A percentile compares a stretch with the other conserved stretches of the same genome.
Conservation (phyloP, 35 echinoderm and acorn worm genomes). For the Lytechinus variegatus region DNA sequence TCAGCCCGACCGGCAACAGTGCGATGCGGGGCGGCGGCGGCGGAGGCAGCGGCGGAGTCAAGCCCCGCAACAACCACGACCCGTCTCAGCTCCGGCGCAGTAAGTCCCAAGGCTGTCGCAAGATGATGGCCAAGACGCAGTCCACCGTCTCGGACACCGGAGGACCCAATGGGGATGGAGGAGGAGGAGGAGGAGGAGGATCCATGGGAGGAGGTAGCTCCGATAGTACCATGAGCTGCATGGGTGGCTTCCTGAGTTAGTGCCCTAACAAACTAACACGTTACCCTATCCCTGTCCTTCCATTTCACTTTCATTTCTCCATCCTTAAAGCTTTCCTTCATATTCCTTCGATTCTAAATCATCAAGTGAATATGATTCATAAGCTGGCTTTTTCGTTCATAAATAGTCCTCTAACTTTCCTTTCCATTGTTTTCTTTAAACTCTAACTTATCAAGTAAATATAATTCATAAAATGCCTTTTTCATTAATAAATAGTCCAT, state of each 20-base stretch:
- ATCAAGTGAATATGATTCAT: neutral
- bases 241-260: slow-evolving; percentile 96
- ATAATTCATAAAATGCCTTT: too few relatives aligned
- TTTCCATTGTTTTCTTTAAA: too few relatives aligned
- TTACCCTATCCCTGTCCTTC: neutral
- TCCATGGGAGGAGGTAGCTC: slow-evolving; percentile 78
- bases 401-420: neutral
- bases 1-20: slow-evolving; percentile 72
- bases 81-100: slow-evolving; percentile 84
- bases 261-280: slow-evolving; percentile 44
- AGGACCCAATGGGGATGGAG: slow-evolving; percentile 47
- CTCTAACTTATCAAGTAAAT: too few relatives aligned
- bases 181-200: slow-evolving; percentile 67
- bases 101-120: slow-evolving; percentile 96
- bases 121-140: slow-evolving; percentile 87
- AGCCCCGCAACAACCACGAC: slow-evolving; percentile 81
- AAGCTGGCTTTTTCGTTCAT: neutral
- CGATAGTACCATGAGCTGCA: slow-evolving; percentile 71
- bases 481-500: too few relatives aligned
- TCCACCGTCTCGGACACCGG: slow-evolving; percentile 90
- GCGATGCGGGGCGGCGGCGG: slow-evolving; percentile 52
- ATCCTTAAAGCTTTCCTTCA: neutral
- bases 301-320: neutral
- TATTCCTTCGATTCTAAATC: neutral
- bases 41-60: slow-evolving; percentile 60